Conservation (phyloP, 1,140 invertebrate species). For the Yoshiicerus persimilis region DNA sequence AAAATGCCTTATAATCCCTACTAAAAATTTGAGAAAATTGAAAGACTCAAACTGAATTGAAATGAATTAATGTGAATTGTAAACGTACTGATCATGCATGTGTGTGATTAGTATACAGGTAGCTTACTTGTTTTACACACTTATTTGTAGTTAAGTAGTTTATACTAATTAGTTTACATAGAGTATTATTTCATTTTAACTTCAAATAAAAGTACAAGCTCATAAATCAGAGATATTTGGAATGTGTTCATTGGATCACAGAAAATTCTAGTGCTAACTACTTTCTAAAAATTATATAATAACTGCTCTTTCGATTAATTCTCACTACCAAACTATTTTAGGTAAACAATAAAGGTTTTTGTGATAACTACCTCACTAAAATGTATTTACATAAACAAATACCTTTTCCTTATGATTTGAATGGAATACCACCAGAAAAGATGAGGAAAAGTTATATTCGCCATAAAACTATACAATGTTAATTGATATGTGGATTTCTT, state of each 20-base stretch:
- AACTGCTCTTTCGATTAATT: not conserved
- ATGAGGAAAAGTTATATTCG: not conserved
- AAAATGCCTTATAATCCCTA: not conserved
- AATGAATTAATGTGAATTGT: not conserved
- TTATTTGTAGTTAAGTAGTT: not conserved
- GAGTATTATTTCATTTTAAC: not conserved
- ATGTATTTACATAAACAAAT: not conserved
- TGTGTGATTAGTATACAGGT: not conserved
- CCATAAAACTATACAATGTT: not conserved
- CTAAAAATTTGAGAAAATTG: not conserved
- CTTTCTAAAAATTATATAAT: not conserved
- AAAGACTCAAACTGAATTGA: not conserved
- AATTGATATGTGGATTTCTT: slow-evolving; percentile 8
- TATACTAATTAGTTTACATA: not conserved
- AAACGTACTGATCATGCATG: not conserved
- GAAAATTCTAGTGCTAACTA: slow-evolving; percentile 12
- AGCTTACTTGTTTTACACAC: not conserved
- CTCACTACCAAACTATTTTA: not conserved
- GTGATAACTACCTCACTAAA: not conserved
- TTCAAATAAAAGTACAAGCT: slow-evolving; percentile 27
- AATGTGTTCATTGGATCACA: slow-evolving; percentile 35
- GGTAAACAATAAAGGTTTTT: not conserved
- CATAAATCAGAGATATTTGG: slow-evolving; percentile 35
- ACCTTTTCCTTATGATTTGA: not conserved
- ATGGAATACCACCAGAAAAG: not conserved